Evolutionary conservation across 2,888 invertebrate species (phyloP).

Genomic region (Hartigia nigra): DNA sequence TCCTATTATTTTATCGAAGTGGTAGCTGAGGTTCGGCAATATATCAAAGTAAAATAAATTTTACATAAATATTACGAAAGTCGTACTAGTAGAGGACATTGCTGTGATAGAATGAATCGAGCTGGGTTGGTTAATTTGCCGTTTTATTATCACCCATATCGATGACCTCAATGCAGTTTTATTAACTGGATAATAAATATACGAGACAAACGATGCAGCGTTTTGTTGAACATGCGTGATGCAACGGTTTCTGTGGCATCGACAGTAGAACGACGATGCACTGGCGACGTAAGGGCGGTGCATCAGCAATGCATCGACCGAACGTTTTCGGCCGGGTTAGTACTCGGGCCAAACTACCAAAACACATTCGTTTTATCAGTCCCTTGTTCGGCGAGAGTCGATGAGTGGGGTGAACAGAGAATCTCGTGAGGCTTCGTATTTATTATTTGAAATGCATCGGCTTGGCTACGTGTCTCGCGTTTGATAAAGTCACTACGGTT

Average conservation of each 20-base stretch:
- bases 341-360: conserved; percentile 18
- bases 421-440: conserved; percentile 3
- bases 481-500: conserved; percentile 5
- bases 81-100: background rate
- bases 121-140: background rate
- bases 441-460: conserved; percentile 11
- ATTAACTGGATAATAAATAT: background rate
- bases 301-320: background rate
- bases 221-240: background rate
- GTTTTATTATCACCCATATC: background rate
- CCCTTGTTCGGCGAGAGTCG: conserved; percentile 11
- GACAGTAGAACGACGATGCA: background rate
- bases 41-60: background rate
- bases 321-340: conserved; percentile 18
- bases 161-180: background rate
- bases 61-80: background rate
- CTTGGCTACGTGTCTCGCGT: background rate
- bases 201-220: background rate
- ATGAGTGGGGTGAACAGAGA: conserved; percentile 2
- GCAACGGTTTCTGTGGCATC: background rate
- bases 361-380: conserved; percentile 22
- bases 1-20: background rate
- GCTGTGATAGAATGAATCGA: background rate
- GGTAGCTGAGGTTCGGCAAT: background rate
- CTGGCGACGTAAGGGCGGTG: background rate